Evolutionary conservation across 2,797 vertebrate species (phyloP).

Genomic region (Chiloscyllium punctatum): DNA sequence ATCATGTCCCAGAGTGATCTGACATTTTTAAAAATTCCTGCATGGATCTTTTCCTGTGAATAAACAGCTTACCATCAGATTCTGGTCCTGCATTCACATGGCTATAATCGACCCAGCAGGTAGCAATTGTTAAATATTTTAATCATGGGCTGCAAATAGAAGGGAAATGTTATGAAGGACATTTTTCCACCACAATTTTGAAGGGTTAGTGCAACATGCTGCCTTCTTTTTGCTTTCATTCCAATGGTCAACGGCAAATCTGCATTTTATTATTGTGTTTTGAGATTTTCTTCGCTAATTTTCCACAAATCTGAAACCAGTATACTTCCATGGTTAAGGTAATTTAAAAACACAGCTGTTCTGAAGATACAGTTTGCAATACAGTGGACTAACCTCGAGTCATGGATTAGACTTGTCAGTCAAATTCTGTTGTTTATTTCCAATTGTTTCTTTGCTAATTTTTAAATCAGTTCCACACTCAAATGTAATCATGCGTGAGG

Average conservation of each 20-base stretch:
- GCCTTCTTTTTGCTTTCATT: neutral
- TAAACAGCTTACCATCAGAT: neutral
- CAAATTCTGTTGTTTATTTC: too few species aligned
- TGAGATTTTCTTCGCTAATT: neutral
- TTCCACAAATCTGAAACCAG: neutral
- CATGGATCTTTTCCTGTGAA: neutral
- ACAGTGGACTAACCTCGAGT: too few species aligned
- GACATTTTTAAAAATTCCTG: neutral
- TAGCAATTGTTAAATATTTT: neutral
- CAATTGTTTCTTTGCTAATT: too few species aligned
- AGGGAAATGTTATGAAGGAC: neutral
- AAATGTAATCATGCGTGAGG: too few species aligned
- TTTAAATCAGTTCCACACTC: too few species aligned
- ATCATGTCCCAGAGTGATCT: neutral
- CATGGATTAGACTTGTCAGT: neutral
- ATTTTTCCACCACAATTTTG: neutral
- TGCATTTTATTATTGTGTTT: neutral
- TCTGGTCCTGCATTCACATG: neutral
- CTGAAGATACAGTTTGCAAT: neutral
- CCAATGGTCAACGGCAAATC: neutral
- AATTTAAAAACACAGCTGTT: neutral
- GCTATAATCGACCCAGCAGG: neutral
- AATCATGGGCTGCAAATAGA: neutral
- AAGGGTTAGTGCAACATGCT: neutral
- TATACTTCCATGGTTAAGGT: neutral